Conservation (phyloP, 64 coral and sea anemone species). For the Orbicella faveolata region DNA sequence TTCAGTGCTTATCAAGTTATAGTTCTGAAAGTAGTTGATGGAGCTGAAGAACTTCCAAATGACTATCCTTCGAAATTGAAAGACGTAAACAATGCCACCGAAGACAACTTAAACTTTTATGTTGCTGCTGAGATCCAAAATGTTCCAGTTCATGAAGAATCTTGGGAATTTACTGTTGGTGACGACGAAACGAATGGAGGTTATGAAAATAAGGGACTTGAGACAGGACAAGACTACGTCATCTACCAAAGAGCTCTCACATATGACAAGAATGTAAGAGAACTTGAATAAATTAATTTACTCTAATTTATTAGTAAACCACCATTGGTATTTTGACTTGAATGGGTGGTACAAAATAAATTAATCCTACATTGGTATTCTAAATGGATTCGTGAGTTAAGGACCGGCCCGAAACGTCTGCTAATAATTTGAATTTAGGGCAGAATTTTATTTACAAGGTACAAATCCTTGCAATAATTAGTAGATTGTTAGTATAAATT, state of each 20-base stretch:
- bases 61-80: background rate
- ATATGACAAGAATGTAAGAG: background rate
- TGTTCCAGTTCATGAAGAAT: background rate
- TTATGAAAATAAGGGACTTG: conserved; percentile 9
- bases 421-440: no score
- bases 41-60: background rate
- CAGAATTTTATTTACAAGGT: no score
- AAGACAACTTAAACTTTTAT: conserved; percentile 2
- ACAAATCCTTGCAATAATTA: no score
- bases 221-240: conserved; percentile 13
- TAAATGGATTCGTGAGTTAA: no score
- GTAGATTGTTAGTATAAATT: no score
- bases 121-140: conserved; percentile 28
- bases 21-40: conserved; percentile 1
- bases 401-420: no score
- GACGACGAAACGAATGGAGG: background rate
- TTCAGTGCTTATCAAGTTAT: conserved; percentile 27
- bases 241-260: conserved; percentile 32
- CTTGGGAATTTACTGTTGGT: conserved; percentile 31
- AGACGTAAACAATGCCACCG: background rate
- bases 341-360: no score
- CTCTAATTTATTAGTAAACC: background rate
- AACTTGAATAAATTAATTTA: background rate
- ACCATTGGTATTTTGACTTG: no score
- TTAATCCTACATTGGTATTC: no score